A percentile compares a stretch with the other conserved stretches of the same genome.
These are phyloP conservation scores for Heliothis subflexa DNA, from an alignment of 1,140 invertebrate species.

Conservation along the genomic window DNA sequence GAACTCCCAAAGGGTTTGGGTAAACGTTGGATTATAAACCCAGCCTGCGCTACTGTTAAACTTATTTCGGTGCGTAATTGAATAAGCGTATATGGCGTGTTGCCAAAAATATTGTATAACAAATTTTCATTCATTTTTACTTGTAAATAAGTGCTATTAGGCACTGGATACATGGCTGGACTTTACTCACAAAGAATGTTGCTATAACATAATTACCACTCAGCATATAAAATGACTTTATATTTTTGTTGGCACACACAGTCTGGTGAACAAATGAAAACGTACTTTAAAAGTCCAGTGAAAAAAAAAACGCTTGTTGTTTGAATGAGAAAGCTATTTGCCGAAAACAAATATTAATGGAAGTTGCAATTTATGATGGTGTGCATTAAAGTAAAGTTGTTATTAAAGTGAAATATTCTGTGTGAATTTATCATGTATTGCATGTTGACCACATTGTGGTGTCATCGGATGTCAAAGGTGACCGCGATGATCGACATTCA, in stretches of 20 bases:
- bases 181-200: conserved; percentile 4
- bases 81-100: conserved; percentile 16
- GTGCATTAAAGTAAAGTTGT: background rate
- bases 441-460: conserved; percentile 16
- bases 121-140: conserved; percentile 15
- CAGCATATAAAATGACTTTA: conserved; percentile 6
- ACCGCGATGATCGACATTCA: conserved; percentile 36
- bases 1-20: conserved; percentile 36
- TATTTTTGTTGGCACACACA: conserved; percentile 27
- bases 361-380: background rate
- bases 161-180: conserved; percentile 12
- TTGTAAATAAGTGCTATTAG: background rate
- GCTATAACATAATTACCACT: conserved; percentile 19
- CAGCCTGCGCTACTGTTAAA: conserved; percentile 38
- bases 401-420: conserved; percentile 19
- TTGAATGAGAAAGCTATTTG: conserved; percentile 6
- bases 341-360: background rate
- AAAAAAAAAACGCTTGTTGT: conserved; percentile 1
- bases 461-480: conserved; percentile 6
- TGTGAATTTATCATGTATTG: conserved; percentile 22
- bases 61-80: conserved; percentile 44
- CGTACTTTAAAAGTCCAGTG: conserved; percentile 1
- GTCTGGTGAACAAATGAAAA: conserved; percentile 35
- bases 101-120: conserved; percentile 20
- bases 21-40: conserved; percentile 43